Conservation (phyloP, 2,797 vertebrate species). For the Hippopotamyrus pictus region DNA sequence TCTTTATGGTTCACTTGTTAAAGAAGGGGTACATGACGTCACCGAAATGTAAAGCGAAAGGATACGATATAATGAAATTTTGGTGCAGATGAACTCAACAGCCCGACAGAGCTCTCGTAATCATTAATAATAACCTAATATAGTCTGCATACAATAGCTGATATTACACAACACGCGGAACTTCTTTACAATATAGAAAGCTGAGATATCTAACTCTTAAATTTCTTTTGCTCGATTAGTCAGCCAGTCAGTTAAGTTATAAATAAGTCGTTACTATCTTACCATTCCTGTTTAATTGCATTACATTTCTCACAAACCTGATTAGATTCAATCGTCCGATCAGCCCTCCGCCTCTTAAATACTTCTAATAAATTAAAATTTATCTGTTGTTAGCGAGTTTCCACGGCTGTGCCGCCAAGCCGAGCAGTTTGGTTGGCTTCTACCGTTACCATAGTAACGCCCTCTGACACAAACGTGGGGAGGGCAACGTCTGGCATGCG, state of each 20-base stretch:
- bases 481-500: not conserved
- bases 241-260: not conserved
- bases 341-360: not conserved
- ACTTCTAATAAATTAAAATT: too few species aligned
- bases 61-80: not conserved
- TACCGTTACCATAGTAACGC: not conserved
- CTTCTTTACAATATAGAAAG: not conserved
- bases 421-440: not conserved
- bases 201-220: not conserved
- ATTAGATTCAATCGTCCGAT: not conserved
- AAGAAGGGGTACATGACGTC: not conserved
- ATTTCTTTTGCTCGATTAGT: not conserved
- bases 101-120: not conserved
- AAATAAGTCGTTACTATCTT: not conserved
- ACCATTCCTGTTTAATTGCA: not conserved
- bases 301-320: not conserved
- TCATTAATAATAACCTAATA: not conserved
- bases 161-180: not conserved
- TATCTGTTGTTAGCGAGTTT: not conserved
- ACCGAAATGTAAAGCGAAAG: not conserved
- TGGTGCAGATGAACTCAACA: not conserved
- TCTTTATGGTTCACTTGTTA: not conserved
- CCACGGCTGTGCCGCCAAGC: not conserved
- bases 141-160: not conserved
- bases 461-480: not conserved